Percentiles rank a stretch among this genome's conserved stretches.
phyloP scores from a whole-genome alignment of 2,888 invertebrate genomes.

The Agrotis exclamationis region DNA sequence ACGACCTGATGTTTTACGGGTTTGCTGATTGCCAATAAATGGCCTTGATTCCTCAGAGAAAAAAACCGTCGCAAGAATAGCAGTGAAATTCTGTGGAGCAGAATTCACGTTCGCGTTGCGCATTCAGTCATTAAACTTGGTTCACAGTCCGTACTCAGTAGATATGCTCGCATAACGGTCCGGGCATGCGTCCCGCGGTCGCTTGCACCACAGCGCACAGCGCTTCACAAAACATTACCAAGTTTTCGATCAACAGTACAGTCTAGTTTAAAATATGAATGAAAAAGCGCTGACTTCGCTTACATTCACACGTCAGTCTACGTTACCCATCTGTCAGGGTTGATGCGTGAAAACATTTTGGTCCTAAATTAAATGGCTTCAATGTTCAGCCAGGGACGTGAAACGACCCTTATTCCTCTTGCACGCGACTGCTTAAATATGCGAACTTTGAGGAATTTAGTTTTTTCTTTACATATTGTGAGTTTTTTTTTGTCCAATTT shows the following conservation, averaged over 20 bases:
- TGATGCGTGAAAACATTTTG: conserved; percentile 66
- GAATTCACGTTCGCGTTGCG: conserved; percentile 73
- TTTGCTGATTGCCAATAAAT: neutral
- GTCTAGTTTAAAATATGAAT: conserved; percentile 50
- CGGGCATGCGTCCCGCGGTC: conserved; percentile 55
- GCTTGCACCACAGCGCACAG: conserved; percentile 52
- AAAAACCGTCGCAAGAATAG: conserved; percentile 34
- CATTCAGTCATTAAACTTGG: conserved; percentile 78
- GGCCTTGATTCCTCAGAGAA: neutral
- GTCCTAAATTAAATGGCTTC: conserved; percentile 69
- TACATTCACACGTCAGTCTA: conserved; percentile 61
- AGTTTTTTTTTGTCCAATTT: neutral
- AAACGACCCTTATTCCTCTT: conserved; percentile 42
- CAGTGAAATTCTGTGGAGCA: conserved; percentile 55
- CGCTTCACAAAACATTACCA: conserved; percentile 50
- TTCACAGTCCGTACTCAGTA: conserved; percentile 61
- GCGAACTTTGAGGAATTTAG: conserved; percentile 34
- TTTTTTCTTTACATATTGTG: conserved; percentile 27
- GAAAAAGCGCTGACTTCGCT: conserved; percentile 60
- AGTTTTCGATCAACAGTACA: conserved; percentile 52
- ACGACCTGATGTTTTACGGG: conserved; percentile 8
- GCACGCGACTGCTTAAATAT: conserved; percentile 36
- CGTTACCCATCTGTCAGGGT: conserved; percentile 69
- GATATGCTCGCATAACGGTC: conserved; percentile 76
- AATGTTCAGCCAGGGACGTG: conserved; percentile 65